Evolutionary conservation across 2,888 invertebrate genomes (phyloP).

Genomic region (Sphecodes monilicornis): DNA sequence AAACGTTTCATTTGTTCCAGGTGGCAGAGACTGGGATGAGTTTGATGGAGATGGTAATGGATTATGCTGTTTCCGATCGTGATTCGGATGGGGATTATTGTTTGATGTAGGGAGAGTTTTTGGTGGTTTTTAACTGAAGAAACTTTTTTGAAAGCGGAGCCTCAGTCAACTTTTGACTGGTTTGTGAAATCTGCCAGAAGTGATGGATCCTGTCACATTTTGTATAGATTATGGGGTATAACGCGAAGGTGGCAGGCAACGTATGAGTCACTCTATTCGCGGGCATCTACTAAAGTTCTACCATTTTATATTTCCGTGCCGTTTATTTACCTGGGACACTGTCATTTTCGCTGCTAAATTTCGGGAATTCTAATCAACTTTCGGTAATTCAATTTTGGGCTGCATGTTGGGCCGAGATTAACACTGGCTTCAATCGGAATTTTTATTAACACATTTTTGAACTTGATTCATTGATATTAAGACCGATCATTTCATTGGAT

Average conservation of each 20-base stretch:
- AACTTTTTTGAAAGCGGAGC: background rate
- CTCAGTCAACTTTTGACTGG: background rate
- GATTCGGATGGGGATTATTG: background rate
- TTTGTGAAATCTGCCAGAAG: background rate
- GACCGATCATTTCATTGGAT: background rate
- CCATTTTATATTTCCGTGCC: background rate
- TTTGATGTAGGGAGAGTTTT: background rate
- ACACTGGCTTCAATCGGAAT: too few species aligned
- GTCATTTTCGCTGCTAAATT: background rate
- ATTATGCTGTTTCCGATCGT: background rate
- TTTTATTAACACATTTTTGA: background rate
- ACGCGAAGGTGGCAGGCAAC: background rate
- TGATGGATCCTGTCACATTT: background rate
- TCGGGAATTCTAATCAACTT: background rate
- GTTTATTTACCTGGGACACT: background rate
- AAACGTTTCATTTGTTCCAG: slow-evolving; percentile 36
- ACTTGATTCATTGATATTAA: background rate
- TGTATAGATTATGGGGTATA: background rate
- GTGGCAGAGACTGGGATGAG: background rate
- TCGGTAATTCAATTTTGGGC: background rate
- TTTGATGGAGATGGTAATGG: background rate
- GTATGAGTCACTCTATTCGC: background rate
- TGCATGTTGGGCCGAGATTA: background rate
- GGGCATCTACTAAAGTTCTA: background rate
- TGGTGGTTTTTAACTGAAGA: background rate